Conservation (phyloP, 1,140 invertebrate genomes). For the Trissolcus basalis region DNA sequence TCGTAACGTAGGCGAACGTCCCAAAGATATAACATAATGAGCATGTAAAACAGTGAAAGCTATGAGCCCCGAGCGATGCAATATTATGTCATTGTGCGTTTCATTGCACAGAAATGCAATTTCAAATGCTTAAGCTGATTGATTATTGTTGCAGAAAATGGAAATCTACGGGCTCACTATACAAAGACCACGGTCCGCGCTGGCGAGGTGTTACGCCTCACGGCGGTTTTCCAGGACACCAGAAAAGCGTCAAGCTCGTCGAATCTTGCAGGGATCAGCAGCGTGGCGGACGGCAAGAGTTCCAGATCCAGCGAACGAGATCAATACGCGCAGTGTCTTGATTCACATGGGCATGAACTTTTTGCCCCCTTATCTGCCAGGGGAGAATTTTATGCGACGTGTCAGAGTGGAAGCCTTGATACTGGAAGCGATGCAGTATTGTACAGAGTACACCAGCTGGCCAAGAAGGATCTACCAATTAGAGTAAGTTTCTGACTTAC, state of each 20-base stretch:
- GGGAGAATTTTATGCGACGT: constrained; percentile 74
- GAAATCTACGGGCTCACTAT: constrained; percentile 73
- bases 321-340: constrained; percentile 76
- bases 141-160: constrained; percentile 67
- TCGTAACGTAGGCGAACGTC: constrained; percentile 56
- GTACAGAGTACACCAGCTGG: constrained; percentile 72
- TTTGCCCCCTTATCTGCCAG: constrained; percentile 71
- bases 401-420: constrained; percentile 71
- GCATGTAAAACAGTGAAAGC: constrained; percentile 68
- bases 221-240: constrained; percentile 75
- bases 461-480: constrained; percentile 70
- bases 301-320: constrained; percentile 72
- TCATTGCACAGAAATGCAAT: no score
- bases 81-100: no score
- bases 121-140: not conserved
- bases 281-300: constrained; percentile 65
- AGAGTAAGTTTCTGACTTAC: constrained; percentile 69
- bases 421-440: constrained; percentile 73
- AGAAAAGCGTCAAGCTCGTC: constrained; percentile 64
- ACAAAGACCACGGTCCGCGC: constrained; percentile 73
- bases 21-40: constrained; percentile 47
- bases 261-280: constrained; percentile 62
- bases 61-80: not conserved
- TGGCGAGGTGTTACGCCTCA: constrained; percentile 72
- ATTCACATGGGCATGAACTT: constrained; percentile 72